These are phyloP conservation scores for Tyrannus savana DNA, from an alignment of 2,113 vertebrate species.

Conservation along the genomic window DNA sequence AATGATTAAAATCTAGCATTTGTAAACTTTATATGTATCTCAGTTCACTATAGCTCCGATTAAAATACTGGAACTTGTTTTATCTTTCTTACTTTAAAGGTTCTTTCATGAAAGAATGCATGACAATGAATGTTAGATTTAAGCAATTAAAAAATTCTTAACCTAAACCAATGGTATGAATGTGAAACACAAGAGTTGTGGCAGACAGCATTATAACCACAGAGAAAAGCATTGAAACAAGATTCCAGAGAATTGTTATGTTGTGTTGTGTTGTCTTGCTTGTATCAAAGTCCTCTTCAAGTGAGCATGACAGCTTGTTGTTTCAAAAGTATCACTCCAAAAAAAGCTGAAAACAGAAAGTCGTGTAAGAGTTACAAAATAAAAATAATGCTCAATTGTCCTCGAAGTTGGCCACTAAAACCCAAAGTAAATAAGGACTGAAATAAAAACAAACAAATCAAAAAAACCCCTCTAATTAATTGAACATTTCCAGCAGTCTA, in stretches of 20 bases:
- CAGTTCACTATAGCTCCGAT: neutral
- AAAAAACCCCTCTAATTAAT: fast-evolving
- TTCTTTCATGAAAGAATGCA: neutral
- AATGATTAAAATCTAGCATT: neutral
- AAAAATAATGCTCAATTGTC: neutral
- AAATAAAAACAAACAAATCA: neutral
- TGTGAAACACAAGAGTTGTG: neutral
- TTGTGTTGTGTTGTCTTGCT: neutral
- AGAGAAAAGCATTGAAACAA: neutral
- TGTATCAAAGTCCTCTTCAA: neutral
- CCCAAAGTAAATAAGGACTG: neutral
- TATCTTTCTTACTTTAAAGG: neutral
- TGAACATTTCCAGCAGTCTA: neutral
- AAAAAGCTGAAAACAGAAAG: neutral
- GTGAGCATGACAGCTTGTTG: neutral
- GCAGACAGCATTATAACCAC: neutral
- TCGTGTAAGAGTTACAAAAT: neutral
- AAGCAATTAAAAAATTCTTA: neutral
- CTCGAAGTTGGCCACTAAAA: neutral
- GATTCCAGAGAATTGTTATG: neutral
- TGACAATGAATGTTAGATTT: neutral
- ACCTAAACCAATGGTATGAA: neutral
- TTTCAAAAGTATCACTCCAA: neutral
- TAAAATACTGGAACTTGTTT: neutral
- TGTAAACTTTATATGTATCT: neutral